Evolutionary conservation across 2,113 vertebrate genomes (phyloP), one percentile per base, ranked within the genome.

Genomic region (Phrynosoma blainvillii): DNA sequence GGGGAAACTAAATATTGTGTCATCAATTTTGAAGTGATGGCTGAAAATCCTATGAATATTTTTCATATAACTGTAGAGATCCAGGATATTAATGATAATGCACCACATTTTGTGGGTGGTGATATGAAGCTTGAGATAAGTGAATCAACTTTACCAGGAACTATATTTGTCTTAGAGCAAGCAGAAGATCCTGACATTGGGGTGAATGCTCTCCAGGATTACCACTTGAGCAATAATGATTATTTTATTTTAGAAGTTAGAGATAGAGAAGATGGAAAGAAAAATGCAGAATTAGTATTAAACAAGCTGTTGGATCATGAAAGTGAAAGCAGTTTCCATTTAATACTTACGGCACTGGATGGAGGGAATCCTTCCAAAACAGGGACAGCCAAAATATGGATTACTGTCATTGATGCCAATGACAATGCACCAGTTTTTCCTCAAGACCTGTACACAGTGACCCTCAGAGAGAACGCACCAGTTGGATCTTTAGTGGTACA

Each of bases 11-110:
- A 78, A 56, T 88, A 88, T 1, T 97, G 96, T 88, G 78, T 89
- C 87, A 92, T 97, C 65, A 95, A 94, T 89, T 96, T 97, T n/a
- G 95, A 97, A 89, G 87, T 89, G 20, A 92, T 97, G 56, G 90
- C 95, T 79, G 96, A 96, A 82, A 93, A 87, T 16, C 96, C 96
- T 27, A 87, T 96, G 84, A 94, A 95, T 5, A 81, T 96, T 84
- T 96, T 93, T 62, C 90, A 91, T 78, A 59, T 95, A 5, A 54
- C 89, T 2, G 92, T 96, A 16, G 85, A 93, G 94, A 96, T 85
- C 73, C 84, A 76, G 56, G 84, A 85, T 21, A 85, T 85, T 11
- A 85, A 85, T 85, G 84, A 85, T 25, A 94, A 97, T 5, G 73
- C 92, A 4, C 96, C 96, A 40, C 87, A 14, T 65, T 96, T 96